Evolutionary conservation across 2,113 vertebrate genomes (phyloP).

Genomic region (Triplophysa rosa): DNA sequence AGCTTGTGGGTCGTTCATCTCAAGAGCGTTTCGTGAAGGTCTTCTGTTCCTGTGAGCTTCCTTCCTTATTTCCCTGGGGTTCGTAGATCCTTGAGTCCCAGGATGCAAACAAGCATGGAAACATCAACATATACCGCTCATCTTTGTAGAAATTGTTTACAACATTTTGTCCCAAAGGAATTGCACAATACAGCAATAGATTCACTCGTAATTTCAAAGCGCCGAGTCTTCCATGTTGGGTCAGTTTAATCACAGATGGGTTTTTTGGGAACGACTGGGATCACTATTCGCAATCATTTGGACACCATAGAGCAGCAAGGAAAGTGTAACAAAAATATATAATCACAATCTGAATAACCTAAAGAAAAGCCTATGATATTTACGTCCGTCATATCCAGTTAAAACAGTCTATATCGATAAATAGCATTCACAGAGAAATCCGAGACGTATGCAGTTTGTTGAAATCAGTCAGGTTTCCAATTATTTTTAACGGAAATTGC

Average conservation of each 20-base stretch:
- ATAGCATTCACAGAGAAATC: background rate
- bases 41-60: slow-evolving; percentile 19
- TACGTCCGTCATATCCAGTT: background rate
- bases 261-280: background rate
- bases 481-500: background rate
- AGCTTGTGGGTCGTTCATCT: background rate
- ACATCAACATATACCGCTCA: slow-evolving; percentile 11
- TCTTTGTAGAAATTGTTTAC: slow-evolving; percentile 21
- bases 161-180: background rate
- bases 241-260: background rate
- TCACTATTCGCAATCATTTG: background rate
- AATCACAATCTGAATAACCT: background rate
- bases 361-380: background rate
- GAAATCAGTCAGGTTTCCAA: background rate
- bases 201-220: slow-evolving; percentile 9
- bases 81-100: slow-evolving; percentile 5
- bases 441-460: background rate
- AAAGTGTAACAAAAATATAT: background rate
- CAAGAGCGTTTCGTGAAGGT: slow-evolving; percentile 8
- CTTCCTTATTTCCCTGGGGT: background rate
- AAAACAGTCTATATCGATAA: slow-evolving; percentile 1
- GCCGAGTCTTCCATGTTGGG: background rate
- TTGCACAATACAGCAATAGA: background rate
- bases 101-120: background rate
- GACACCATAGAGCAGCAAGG: background rate